Evolutionary conservation across 2,113 vertebrate species (phyloP).

Genomic region (Ammodytes marinus): DNA sequence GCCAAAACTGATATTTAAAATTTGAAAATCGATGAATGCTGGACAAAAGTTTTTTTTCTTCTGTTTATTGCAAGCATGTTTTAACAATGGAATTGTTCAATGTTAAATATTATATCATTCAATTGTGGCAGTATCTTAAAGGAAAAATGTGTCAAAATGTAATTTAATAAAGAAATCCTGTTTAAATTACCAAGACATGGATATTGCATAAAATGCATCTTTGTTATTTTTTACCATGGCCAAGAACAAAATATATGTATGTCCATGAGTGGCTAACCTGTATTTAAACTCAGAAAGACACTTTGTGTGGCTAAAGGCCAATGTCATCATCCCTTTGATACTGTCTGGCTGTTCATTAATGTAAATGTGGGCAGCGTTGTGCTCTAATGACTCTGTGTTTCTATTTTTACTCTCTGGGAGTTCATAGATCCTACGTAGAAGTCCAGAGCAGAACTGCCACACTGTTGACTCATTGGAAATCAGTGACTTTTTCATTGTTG

Average conservation of each 20-base stretch:
- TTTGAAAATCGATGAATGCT: not conserved
- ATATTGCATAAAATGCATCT: not conserved
- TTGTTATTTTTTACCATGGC: not conserved
- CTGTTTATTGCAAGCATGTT: not conserved
- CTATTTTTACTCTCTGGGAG: conserved; percentile 34
- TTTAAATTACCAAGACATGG: not conserved
- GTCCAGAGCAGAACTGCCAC: not conserved
- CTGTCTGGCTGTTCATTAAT: conserved; percentile 57
- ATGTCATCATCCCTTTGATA: conserved; percentile 22
- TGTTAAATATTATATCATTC: not conserved
- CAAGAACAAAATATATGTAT: not conserved
- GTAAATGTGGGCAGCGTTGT: conserved; percentile 21
- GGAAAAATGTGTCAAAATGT: not conserved
- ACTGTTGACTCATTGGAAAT: conserved; percentile 61
- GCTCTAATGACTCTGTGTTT: conserved; percentile 58
- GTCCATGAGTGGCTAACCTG: not conserved
- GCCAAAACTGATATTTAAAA: not conserved
- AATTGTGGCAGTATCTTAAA: not conserved
- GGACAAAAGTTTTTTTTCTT: not conserved
- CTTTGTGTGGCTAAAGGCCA: not conserved
- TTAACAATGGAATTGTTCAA: not conserved
- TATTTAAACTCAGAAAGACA: not conserved
- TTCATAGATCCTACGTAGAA: conserved; percentile 1
- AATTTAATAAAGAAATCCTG: not conserved
- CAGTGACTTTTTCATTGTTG: conserved; percentile 61